These are phyloP conservation scores for Corella eumyota DNA, from an alignment of 23 tunicate genomes.

Conservation along the genomic window DNA sequence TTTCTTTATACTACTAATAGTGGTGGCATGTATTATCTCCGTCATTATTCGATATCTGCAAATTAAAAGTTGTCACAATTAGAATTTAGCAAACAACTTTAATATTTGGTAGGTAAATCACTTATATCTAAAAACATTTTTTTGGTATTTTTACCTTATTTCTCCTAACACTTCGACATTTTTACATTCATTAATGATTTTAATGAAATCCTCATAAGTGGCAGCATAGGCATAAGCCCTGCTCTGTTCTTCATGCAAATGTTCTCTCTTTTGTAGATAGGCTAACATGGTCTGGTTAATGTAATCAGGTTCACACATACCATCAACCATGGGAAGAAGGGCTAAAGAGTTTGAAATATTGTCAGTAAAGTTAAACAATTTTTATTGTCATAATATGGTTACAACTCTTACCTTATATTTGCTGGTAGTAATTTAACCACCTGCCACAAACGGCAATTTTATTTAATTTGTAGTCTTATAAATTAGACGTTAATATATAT, in stretches of 20 bases:
- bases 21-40: slow-evolving; percentile 81
- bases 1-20: slow-evolving; percentile 74
- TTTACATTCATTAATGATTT: slow-evolving; percentile 59
- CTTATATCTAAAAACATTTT: too few relatives aligned
- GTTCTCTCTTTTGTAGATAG: slow-evolving; percentile 31
- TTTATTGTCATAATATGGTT: background rate
- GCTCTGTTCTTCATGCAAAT: slow-evolving; percentile 37
- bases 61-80: too few relatives aligned
- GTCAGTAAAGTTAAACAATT: too few relatives aligned
- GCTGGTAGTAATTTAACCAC: background rate
- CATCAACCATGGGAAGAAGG: slow-evolving; percentile 48
- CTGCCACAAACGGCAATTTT: background rate
- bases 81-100: too few relatives aligned
- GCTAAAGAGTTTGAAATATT: slow-evolving; percentile 8
- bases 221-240: slow-evolving; percentile 88
- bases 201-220: slow-evolving; percentile 85
- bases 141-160: too few relatives aligned
- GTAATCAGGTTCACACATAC: slow-evolving; percentile 72
- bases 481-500: too few relatives aligned
- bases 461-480: too few relatives aligned
- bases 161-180: slow-evolving; percentile 34
- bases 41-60: slow-evolving; percentile 59
- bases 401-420: too few relatives aligned
- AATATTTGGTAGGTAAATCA: too few relatives aligned
- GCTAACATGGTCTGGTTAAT: slow-evolving; percentile 57